Evolutionary conservation across 2,888 invertebrate genomes (phyloP).

Genomic region (Frankliniella intonsa): DNA sequence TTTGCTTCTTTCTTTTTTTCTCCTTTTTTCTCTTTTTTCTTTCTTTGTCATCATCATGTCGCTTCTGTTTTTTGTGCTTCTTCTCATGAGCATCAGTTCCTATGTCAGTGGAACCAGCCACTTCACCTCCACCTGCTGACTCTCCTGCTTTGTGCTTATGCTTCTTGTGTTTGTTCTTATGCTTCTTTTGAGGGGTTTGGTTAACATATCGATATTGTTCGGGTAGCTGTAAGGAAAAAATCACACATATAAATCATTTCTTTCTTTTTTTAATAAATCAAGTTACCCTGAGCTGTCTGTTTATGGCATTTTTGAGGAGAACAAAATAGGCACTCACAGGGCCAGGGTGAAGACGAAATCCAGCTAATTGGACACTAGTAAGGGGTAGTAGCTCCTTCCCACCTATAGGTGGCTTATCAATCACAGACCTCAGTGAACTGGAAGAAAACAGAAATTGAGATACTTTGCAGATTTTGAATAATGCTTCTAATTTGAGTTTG

Average conservation of each 20-base stretch:
- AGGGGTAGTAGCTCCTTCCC: slow-evolving; percentile 85
- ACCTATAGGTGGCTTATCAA: slow-evolving; percentile 91
- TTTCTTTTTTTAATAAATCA: background rate
- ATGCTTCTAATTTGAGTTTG: no score
- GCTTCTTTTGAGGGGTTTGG: slow-evolving; percentile 86
- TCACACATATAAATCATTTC: background rate
- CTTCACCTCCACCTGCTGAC: slow-evolving; percentile 67
- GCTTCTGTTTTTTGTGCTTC: slow-evolving; percentile 91
- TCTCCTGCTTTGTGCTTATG: slow-evolving; percentile 88
- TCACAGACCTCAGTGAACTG: slow-evolving; percentile 87
- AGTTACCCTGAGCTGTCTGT: background rate
- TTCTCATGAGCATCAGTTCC: slow-evolving; percentile 82
- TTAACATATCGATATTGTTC: slow-evolving; percentile 93
- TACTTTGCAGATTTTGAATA: slow-evolving; percentile 20
- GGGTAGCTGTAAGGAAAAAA: slow-evolving; percentile 59
- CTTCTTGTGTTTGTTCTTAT: slow-evolving; percentile 93
- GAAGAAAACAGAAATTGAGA: slow-evolving; percentile 39
- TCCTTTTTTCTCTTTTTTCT: slow-evolving; percentile 92
- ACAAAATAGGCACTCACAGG: slow-evolving; percentile 55
- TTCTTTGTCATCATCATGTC: slow-evolving; percentile 90
- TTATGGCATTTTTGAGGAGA: background rate
- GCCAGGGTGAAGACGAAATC: slow-evolving; percentile 92
- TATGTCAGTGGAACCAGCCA: slow-evolving; percentile 43
- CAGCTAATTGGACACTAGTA: slow-evolving; percentile 81
- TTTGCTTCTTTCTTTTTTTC: slow-evolving; percentile 91